Evolutionary conservation across 2,113 vertebrate genomes (phyloP).

Genomic region (Podarcis raffonei): DNA sequence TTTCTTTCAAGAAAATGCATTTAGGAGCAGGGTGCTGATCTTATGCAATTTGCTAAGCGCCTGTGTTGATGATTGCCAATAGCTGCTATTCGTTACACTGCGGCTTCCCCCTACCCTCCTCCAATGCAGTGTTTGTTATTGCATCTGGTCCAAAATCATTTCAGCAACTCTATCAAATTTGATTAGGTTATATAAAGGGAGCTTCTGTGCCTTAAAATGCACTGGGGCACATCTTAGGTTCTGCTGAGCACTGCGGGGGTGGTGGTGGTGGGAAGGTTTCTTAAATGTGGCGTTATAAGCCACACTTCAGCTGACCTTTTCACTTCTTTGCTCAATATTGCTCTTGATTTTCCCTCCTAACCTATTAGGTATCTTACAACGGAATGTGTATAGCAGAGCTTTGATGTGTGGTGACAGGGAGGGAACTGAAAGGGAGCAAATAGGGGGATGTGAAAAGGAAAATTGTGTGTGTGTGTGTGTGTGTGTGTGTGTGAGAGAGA

Average conservation of each 20-base stretch:
- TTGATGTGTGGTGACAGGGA: background rate
- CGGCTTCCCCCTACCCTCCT: conserved; percentile 6
- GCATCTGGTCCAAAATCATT: conserved; percentile 35
- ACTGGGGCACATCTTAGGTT: conserved; percentile 38
- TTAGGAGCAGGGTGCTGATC: conserved; percentile 41
- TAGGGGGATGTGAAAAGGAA: background rate
- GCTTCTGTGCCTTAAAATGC: conserved; percentile 48
- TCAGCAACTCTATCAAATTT: conserved; percentile 48
- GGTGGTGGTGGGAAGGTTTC: background rate
- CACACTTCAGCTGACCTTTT: conserved; percentile 22
- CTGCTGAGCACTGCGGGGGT: conserved; percentile 35
- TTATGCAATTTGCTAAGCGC: conserved; percentile 31
- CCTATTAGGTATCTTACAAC: conserved; percentile 39
- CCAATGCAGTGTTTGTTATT: conserved; percentile 35
- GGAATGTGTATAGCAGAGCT: background rate
- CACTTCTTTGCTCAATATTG: conserved; percentile 20
- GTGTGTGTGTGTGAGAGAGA: too few relatives aligned
- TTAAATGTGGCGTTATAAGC: conserved; percentile 52
- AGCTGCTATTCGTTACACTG: conserved; percentile 53
- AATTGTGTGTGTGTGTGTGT: background rate
- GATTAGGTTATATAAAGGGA: conserved; percentile 45
- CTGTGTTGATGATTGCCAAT: conserved; percentile 41
- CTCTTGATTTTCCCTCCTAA: conserved; percentile 43
- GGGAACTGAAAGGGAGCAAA: conserved; percentile 20
- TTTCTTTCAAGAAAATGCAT: background rate